Percentiles rank a stretch among this genome's conserved stretches.
These are phyloP conservation scores for Epinephelus moara DNA, from an alignment of 2,113 vertebrate species.

Conservation along the genomic window DNA sequence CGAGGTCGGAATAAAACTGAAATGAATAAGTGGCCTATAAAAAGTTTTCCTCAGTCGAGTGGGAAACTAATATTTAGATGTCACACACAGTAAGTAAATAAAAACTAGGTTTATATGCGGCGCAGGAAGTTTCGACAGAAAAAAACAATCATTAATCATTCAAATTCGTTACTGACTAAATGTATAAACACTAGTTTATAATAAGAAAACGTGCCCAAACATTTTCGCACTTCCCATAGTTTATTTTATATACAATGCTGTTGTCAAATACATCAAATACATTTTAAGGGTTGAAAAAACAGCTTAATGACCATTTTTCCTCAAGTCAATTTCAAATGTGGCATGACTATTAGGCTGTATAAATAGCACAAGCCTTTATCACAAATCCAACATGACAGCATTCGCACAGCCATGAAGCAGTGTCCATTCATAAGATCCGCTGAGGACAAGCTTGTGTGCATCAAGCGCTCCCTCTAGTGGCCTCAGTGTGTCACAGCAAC, in stretches of 20 bases:
- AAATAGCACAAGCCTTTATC: background rate
- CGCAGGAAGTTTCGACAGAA: no score
- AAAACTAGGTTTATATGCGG: no score
- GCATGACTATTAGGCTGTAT: no score
- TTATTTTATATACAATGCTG: no score
- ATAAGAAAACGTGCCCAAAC: no score
- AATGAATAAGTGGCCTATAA: no score
- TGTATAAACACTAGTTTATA: background rate
- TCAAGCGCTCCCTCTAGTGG: constrained; percentile 43
- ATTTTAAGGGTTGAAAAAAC: background rate
- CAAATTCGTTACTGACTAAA: background rate
- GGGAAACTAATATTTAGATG: no score
- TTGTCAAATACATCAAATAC: background rate
- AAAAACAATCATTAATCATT: no score
- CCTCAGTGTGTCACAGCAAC: background rate
- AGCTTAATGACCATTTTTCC: no score
- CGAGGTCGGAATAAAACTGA: no score
- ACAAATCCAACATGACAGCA: background rate
- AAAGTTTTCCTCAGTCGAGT: no score
- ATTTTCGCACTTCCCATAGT: background rate
- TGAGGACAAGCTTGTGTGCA: accelerated
- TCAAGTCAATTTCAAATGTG: background rate
- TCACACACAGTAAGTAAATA: no score
- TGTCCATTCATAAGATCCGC: constrained; percentile 14
- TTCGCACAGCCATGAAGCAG: background rate